Percentiles rank a stretch among this genome's conserved stretches.
Evolutionary conservation across 64 coral and sea anemone genomes (phyloP).

Genomic region (Platygyra sinensis): DNA sequence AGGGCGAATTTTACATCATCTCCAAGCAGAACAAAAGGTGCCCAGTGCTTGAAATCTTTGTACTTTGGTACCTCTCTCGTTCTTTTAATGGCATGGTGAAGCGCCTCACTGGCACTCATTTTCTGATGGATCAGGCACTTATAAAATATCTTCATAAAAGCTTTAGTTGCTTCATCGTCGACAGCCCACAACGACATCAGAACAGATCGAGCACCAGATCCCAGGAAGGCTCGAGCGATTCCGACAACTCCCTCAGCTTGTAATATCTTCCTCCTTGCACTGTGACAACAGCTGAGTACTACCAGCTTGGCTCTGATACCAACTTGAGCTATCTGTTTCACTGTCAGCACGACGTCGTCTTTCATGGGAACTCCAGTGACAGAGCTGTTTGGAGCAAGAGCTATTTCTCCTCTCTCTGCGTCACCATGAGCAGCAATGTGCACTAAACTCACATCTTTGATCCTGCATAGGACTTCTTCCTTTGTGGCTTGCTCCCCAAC

Average conservation of each 20-base stretch:
- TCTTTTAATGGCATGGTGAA: constrained; percentile 21
- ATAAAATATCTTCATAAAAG: constrained; percentile 52
- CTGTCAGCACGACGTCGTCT: constrained; percentile 47
- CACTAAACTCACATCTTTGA: constrained; percentile 30
- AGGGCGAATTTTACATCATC: constrained; percentile 36
- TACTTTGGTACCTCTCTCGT: neutral
- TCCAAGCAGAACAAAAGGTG: constrained; percentile 38
- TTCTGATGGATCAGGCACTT: constrained; percentile 7
- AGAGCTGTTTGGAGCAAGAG: constrained; percentile 15
- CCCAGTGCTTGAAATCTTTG: constrained; percentile 43
- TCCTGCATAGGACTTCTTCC: constrained; percentile 3
- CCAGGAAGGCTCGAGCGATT: constrained; percentile 26
- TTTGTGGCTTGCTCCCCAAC: constrained; percentile 17
- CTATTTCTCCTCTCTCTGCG: constrained; percentile 29
- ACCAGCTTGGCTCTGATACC: constrained; percentile 37
- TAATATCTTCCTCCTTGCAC: constrained; percentile 32
- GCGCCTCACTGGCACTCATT: constrained; percentile 34
- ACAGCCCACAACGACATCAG: constrained; percentile 45
- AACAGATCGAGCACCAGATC: constrained; percentile 28
- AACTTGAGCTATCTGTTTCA: constrained; percentile 22
- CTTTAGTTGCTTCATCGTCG: constrained; percentile 35
- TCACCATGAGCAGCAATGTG: constrained; percentile 59
- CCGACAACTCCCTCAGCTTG: constrained; percentile 39
- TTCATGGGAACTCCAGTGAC: neutral
- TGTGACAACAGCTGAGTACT: constrained; percentile 53